Conservation (phyloP, 2,888 invertebrate genomes). For the Dascillus cervinus region DNA sequence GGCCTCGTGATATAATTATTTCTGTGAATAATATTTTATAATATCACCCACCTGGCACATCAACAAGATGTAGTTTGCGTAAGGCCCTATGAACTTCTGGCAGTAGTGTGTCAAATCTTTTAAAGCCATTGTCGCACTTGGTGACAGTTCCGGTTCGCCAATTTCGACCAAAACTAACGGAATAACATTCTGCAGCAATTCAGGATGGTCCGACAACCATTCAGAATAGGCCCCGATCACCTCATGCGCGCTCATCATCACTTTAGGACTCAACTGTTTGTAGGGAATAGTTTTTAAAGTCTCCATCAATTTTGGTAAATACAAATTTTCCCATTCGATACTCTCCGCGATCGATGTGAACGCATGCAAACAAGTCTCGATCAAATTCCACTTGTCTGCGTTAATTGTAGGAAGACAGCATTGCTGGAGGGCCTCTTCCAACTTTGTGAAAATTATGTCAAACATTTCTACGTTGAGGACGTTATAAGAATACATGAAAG, state of each 20-base stretch:
- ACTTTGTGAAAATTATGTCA: slow-evolving; percentile 57
- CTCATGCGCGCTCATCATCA: slow-evolving; percentile 66
- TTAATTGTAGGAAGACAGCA: slow-evolving; percentile 14
- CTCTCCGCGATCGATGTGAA: slow-evolving; percentile 58
- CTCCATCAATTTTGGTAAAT: slow-evolving; percentile 53
- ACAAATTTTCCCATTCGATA: slow-evolving; percentile 49
- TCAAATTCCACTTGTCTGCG: slow-evolving; percentile 46
- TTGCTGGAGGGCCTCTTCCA: slow-evolving; percentile 49
- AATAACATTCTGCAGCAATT: slow-evolving; percentile 57
- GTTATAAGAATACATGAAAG: slow-evolving; percentile 71
- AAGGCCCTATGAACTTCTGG: slow-evolving; percentile 63
- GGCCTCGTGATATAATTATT: too few species aligned
- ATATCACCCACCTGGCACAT: slow-evolving; percentile 51
- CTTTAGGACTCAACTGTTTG: slow-evolving; percentile 50
- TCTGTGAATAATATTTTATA: not conserved
- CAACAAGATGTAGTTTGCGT: slow-evolving; percentile 66
- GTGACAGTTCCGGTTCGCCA: slow-evolving; percentile 58
- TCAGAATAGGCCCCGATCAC: slow-evolving; percentile 74
- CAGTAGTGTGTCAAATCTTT: slow-evolving; percentile 84
- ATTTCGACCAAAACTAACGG: slow-evolving; percentile 63
- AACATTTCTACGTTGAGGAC: slow-evolving; percentile 70
- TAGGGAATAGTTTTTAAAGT: slow-evolving; percentile 57
- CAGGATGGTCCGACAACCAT: slow-evolving; percentile 71
- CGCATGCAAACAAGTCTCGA: slow-evolving; percentile 61
- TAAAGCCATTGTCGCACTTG: slow-evolving; percentile 78